phyloP scores from a whole-genome alignment of 2,888 invertebrate genomes.

The Dolichopus griseipennis region DNA sequence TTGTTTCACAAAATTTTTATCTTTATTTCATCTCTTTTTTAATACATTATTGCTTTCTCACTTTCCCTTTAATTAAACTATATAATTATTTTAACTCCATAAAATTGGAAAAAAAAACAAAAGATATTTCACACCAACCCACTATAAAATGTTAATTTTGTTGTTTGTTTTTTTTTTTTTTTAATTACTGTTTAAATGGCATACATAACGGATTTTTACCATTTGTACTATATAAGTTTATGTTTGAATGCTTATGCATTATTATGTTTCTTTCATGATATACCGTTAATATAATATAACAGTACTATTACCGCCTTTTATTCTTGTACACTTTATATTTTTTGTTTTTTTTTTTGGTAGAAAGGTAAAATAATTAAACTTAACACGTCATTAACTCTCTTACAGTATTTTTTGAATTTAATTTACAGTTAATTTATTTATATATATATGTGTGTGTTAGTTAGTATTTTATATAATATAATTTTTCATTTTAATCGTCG shows the following conservation, averaged over 20 bases:
- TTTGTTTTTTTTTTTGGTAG: too few relatives aligned
- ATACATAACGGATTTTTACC: not conserved
- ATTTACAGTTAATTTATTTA: too few relatives aligned
- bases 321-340: too few relatives aligned
- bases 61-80: not conserved
- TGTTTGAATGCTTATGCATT: not conserved
- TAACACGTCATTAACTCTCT: conserved; percentile 18
- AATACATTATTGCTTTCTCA: not conserved
- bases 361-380: conserved; percentile 15
- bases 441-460: too few relatives aligned
- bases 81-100: not conserved
- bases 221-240: not conserved
- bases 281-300: not conserved
- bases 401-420: not conserved
- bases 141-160: not conserved
- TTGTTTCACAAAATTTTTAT: not conserved
- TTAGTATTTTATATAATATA: too few relatives aligned
- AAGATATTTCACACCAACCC: conserved; percentile 2
- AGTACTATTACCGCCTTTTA: too few relatives aligned
- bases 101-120: not conserved
- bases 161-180: not conserved
- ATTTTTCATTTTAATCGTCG: too few relatives aligned
- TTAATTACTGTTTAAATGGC: not conserved
- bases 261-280: not conserved
- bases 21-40: not conserved